Evolutionary conservation across 2,113 vertebrate genomes (phyloP), one percentile per base, ranked within the genome.

Genomic region (Neogobius melanostomus): DNA sequence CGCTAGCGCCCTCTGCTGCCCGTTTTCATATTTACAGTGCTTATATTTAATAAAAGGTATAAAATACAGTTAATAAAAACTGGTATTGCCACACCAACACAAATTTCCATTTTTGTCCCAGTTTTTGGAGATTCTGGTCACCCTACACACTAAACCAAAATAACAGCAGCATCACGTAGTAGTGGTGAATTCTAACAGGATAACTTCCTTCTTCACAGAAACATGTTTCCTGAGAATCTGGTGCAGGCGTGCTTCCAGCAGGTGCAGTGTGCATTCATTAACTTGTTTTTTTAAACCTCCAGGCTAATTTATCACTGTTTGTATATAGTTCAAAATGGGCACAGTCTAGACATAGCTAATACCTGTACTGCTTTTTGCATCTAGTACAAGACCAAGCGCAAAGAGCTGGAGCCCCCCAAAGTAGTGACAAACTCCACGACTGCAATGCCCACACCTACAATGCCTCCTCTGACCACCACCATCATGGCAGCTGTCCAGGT

Each of bases 191-290:
- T 28, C 5, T 11, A 11, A 28, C 21, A 5, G 17, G 7, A 1
- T 8, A 0, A 5, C 6, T 64, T 15, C 79, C 62, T 67, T 57
- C 57, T 9, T 21, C 69, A 82, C 89, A 99, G 97, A 88, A 99
- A 99, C 81, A 98, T 99, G 97, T 98, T 99, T 78, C 98, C 98
- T 51, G 98, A 99, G 89, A 99, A 99, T 74, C 92, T 99, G 69
- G 92, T 99, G 42, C 98, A 99, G 81, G 98, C 98, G 82, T 98
- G 97, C 90, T 99, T 99, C 83, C 95, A 98, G 77, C 98, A 98
- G 94, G 98, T 99, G 91, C 88, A 75, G 8, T 28, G 6, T 16
- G 36, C 15, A 17, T 45, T 3, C 1, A 47, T 50, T 14, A 6
- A 8, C 17, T 45, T 16, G 42, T 11, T 5, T 9, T 10, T 28